A percentile compares a stretch with the other conserved stretches of the same genome.
These are phyloP conservation scores for Zaprionus nigranus DNA, from an alignment of 1,140 invertebrate genomes.

Conservation along the genomic window DNA sequence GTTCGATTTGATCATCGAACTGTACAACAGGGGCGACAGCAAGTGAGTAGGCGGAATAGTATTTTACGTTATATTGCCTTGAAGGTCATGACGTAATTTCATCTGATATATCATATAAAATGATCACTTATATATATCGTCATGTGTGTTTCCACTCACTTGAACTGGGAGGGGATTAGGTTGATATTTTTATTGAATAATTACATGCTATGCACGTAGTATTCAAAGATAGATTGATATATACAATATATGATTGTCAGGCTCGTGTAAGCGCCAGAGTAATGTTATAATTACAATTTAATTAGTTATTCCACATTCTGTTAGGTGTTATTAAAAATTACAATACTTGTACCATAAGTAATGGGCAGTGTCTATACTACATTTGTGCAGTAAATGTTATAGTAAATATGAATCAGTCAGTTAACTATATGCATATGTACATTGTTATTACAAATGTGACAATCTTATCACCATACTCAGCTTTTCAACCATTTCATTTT, in stretches of 20 bases:
- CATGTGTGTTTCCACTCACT: background rate
- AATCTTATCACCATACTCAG: background rate
- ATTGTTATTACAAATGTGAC: background rate
- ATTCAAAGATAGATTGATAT: background rate
- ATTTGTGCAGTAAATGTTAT: background rate
- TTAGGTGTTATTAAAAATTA: background rate
- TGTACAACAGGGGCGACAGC: slow-evolving; percentile 57
- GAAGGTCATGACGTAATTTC: slow-evolving; percentile 8
- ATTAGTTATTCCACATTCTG: background rate
- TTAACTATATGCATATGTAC: too few species aligned
- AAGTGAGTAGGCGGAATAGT: slow-evolving; percentile 55
- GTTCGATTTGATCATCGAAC: slow-evolving; percentile 63
- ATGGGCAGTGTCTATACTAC: too few species aligned
- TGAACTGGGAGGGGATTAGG: background rate
- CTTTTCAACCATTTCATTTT: background rate
- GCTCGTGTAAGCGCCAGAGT: background rate
- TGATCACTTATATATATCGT: background rate
- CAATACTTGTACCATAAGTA: background rate
- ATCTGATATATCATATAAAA: background rate
- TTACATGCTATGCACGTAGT: background rate
- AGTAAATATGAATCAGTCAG: too few species aligned
- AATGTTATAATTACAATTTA: background rate
- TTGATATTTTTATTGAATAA: background rate
- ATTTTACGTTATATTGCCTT: slow-evolving; percentile 6
- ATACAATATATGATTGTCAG: background rate